Percentiles rank a stretch among this genome's conserved stretches.
Conservation (phyloP, 1,140 invertebrate genomes). For the Mya arenaria region DNA sequence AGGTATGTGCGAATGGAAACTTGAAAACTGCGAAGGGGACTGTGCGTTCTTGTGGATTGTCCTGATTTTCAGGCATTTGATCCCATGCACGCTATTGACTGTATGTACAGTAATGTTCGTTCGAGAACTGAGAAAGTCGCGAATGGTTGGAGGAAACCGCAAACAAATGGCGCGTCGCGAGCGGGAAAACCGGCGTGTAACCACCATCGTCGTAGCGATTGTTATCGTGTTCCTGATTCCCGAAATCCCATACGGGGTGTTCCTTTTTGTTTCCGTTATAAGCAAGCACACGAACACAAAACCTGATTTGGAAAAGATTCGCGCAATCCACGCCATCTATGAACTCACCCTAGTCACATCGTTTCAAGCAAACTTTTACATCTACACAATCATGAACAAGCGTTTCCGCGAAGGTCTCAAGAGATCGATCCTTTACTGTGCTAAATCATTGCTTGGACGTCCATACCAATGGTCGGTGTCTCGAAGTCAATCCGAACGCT, state of each 20-base stretch:
- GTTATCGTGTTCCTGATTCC: constrained; percentile 30
- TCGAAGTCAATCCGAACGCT: neutral
- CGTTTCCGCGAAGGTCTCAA: neutral
- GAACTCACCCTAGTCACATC: neutral
- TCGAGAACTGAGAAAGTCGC: neutral
- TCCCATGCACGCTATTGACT: constrained; percentile 10
- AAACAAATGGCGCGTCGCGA: neutral
- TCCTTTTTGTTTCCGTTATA: constrained; percentile 1
- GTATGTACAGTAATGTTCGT: constrained; percentile 28
- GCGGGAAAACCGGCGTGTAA: neutral
- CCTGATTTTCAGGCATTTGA: constrained; percentile 15
- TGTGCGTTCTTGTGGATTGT: constrained; percentile 32
- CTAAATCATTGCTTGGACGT: neutral
- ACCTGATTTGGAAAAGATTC: neutral
- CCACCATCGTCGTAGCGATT: constrained; percentile 15
- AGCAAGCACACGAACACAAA: neutral
- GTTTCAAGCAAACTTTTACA: constrained; percentile 27
- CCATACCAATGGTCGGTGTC: neutral
- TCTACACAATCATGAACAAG: constrained; percentile 14
- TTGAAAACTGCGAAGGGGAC: neutral
- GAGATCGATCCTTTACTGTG: neutral
- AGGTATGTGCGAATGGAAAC: constrained; percentile 25
- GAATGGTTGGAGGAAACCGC: neutral
- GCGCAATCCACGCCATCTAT: neutral
- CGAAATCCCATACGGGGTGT: constrained; percentile 37